These are phyloP conservation scores for Herminia tarsipennalis DNA, from an alignment of 2,888 invertebrate species.

Conservation along the genomic window DNA sequence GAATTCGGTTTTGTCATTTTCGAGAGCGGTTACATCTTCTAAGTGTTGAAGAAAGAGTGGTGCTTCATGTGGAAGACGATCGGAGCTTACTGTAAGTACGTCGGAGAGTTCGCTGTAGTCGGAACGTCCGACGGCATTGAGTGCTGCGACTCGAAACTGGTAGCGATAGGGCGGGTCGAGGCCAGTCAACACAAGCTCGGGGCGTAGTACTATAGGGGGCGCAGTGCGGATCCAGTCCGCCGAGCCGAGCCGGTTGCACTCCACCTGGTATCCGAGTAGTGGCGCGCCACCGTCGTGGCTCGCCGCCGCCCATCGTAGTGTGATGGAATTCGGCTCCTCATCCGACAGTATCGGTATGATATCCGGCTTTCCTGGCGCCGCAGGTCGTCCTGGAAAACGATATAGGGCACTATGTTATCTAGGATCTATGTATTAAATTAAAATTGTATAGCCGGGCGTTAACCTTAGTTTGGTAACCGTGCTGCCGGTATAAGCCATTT, in stretches of 20 bases:
- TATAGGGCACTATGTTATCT: constrained; percentile 22
- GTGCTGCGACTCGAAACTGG: constrained; percentile 96
- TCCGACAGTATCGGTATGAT: constrained; percentile 89
- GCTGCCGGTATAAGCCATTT: constrained; percentile 58
- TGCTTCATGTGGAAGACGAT: constrained; percentile 85
- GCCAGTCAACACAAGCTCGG: constrained; percentile 92
- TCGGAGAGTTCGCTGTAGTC: constrained; percentile 94
- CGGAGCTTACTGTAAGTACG: constrained; percentile 92
- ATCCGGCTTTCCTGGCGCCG: constrained; percentile 93
- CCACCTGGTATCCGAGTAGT: constrained; percentile 93
- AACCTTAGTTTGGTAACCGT: constrained; percentile 47
- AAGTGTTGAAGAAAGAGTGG: constrained; percentile 90
- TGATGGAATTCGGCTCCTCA: constrained; percentile 92
- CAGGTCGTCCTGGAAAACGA: constrained; percentile 88
- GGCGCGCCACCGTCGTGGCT: constrained; percentile 94
- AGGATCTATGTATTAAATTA: constrained; percentile 31
- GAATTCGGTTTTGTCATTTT: constrained; percentile 94
- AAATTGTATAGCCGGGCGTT: constrained; percentile 43
- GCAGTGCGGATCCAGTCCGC: constrained; percentile 94
- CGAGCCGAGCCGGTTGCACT: constrained; percentile 88
- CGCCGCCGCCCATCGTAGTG: constrained; percentile 93
- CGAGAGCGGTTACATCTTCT: constrained; percentile 89
- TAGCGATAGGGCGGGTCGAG: constrained; percentile 95
- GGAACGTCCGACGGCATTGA: constrained; percentile 95
- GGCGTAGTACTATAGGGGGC: constrained; percentile 88